Evolutionary conservation across 1,140 invertebrate species (phyloP).

Genomic region (Leptonema lineaticorne): DNA sequence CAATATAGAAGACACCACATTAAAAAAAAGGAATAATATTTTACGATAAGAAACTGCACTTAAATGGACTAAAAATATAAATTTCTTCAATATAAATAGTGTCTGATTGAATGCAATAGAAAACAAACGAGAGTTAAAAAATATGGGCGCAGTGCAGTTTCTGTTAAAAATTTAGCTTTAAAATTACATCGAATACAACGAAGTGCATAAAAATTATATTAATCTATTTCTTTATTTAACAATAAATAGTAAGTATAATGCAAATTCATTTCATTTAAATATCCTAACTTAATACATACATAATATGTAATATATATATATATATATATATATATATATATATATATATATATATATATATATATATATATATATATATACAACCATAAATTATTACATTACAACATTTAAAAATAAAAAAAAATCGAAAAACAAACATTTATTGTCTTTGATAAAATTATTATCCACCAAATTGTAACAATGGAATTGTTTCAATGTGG

Average conservation of each 20-base stretch:
- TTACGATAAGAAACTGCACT: neutral
- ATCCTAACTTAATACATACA: too few relatives aligned
- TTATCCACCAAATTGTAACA: too few relatives aligned
- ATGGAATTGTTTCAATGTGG: too few relatives aligned
- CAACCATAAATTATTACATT: neutral
- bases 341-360: neutral
- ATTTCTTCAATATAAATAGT: neutral
- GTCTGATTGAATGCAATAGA: too few relatives aligned
- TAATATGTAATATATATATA: too few relatives aligned
- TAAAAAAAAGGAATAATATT: too few relatives aligned
- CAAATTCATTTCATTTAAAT: neutral
- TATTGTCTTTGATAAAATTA: constrained; percentile 7
- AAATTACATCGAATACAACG: neutral
- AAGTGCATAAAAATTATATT: neutral
- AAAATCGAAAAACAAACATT: neutral
- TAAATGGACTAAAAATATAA: neutral
- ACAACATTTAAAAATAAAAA: neutral
- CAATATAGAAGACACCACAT: too few relatives aligned
- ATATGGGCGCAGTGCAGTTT: too few relatives aligned
- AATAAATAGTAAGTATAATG: neutral
- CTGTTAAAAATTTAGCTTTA: neutral
- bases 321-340: too few relatives aligned
- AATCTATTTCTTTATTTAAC: neutral
- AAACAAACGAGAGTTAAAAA: too few relatives aligned
- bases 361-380: neutral